Evolutionary conservation across 2,113 vertebrate genomes (phyloP).

Genomic region (Anolis carolinensis): DNA sequence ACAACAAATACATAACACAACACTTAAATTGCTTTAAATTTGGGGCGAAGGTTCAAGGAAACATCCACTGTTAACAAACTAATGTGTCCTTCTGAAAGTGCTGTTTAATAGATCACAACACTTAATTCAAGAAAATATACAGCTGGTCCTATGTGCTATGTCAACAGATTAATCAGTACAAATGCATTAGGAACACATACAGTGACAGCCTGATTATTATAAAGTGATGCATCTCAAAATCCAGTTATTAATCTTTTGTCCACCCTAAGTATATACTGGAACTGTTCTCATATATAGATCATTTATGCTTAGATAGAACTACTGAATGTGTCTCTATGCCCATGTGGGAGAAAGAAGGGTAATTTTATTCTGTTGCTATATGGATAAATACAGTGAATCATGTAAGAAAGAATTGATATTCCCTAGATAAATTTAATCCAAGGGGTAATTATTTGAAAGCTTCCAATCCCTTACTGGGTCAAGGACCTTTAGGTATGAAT

Average conservation of each 20-base stretch:
- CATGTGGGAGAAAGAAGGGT: neutral
- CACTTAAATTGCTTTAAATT: neutral
- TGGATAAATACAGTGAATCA: neutral
- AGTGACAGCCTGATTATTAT: fast-evolving
- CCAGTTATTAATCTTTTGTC: neutral
- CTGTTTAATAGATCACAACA: neutral
- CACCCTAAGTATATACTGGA: neutral
- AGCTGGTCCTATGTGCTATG: neutral
- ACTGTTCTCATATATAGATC: neutral
- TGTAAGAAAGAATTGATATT: neutral
- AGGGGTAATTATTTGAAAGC: neutral
- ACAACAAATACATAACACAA: neutral
- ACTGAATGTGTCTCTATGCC: neutral
- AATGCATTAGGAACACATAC: neutral
- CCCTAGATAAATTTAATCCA: neutral
- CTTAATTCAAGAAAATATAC: slow-evolving; percentile 19
- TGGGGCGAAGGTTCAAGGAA: neutral
- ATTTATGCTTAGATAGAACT: neutral
- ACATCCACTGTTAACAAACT: neutral
- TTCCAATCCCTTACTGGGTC: neutral
- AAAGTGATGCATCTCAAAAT: neutral
- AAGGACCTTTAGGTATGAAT: neutral
- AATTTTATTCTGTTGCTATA: neutral
- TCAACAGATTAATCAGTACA: neutral
- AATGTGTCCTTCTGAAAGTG: neutral